These are phyloP conservation scores for Cydia strobilella DNA, from an alignment of 1,140 invertebrate genomes.

Conservation along the genomic window DNA sequence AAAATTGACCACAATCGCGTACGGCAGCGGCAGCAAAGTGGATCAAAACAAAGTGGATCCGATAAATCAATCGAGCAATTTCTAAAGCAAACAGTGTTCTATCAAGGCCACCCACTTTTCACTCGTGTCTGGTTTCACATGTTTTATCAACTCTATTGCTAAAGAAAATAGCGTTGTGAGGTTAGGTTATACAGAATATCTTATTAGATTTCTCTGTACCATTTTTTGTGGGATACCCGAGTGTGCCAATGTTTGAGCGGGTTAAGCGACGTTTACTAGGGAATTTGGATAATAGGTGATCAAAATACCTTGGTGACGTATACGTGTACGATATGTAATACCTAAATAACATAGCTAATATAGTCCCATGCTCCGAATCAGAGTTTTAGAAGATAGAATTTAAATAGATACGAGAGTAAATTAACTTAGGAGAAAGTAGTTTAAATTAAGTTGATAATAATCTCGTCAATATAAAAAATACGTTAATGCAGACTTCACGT, in stretches of 20 bases:
- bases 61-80: conserved; percentile 28
- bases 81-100: conserved; percentile 19
- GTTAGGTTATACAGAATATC: not conserved
- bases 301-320: too few species aligned
- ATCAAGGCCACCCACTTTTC: conserved; percentile 31
- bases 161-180: not conserved
- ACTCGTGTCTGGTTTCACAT: conserved; percentile 22
- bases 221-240: too few species aligned
- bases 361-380: too few species aligned
- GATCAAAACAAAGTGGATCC: conserved; percentile 14
- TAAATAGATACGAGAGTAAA: too few species aligned
- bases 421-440: too few species aligned
- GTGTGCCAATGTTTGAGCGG: too few species aligned
- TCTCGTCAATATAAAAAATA: not conserved
- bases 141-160: not conserved
- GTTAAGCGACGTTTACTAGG: too few species aligned
- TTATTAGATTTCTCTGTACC: too few species aligned
- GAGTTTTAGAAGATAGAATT: too few species aligned
- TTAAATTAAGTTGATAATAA: not conserved
- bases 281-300: too few species aligned
- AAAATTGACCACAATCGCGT: not conserved
- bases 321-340: too few species aligned
- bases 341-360: too few species aligned
- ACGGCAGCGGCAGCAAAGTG: not conserved
- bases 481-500: not conserved